phyloP scores from a whole-genome alignment of 2,888 invertebrate species.

The Tuberolachnus salignus region DNA sequence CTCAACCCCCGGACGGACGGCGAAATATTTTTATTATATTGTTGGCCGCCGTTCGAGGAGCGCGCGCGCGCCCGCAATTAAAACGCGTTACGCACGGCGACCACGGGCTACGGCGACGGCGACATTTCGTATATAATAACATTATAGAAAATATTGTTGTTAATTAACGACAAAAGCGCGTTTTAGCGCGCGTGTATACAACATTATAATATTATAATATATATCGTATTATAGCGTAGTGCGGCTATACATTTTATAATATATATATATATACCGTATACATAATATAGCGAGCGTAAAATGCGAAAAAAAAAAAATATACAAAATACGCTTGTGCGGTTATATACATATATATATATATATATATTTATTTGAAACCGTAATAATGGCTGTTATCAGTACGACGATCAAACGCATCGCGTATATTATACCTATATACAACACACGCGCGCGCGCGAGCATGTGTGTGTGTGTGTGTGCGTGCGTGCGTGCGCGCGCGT shows the following conservation, averaged over 20 bases:
- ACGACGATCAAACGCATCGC: slow-evolving; percentile 52
- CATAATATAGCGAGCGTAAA: not conserved
- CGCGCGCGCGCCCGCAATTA: slow-evolving; percentile 18
- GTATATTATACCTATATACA: not conserved
- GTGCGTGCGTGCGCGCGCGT: slow-evolving; percentile 3
- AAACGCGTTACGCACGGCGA: slow-evolving; percentile 39
- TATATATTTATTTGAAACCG: slow-evolving; percentile 30
- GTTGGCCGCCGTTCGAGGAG: too few species aligned
- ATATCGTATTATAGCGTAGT: not conserved
- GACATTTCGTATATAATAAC: too few species aligned
- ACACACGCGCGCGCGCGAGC: not conserved
- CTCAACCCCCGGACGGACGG: too few species aligned
- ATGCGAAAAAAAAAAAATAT: slow-evolving; percentile 23
- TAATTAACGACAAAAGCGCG: too few species aligned
- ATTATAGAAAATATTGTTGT: too few species aligned
- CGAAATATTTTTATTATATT: too few species aligned
- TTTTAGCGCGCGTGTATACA: too few species aligned
- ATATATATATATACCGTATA: too few species aligned
- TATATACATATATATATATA: slow-evolving; percentile 27
- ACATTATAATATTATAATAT: not conserved
- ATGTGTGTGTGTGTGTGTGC: not conserved
- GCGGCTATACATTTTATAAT: too few species aligned
- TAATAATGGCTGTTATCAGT: slow-evolving; percentile 53
- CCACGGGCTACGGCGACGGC: too few species aligned
- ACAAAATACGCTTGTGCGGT: slow-evolving; percentile 18